Evolutionary conservation across 2,797 vertebrate genomes (phyloP).

Genomic region (Hipposideros larvatus): DNA sequence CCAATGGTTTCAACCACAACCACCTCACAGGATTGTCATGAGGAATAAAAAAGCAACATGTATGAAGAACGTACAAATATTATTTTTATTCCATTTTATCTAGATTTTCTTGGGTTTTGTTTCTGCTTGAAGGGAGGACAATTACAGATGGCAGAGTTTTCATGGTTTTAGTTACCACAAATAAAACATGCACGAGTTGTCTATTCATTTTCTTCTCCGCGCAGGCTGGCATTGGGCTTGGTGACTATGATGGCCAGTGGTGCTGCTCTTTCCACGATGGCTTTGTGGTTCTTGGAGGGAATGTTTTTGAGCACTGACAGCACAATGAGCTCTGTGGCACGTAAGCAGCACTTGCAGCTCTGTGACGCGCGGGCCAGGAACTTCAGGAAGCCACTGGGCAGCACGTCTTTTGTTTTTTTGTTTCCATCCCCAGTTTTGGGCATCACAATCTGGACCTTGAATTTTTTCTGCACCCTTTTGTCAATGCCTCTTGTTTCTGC

Average conservation of each 20-base stretch:
- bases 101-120: neutral
- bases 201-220: neutral
- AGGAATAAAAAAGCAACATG: neutral
- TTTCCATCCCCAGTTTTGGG: neutral
- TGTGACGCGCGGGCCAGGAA: neutral
- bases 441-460: neutral
- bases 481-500: neutral
- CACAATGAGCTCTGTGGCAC: too few relatives aligned
- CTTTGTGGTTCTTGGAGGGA: neutral
- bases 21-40: neutral
- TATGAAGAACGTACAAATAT: neutral
- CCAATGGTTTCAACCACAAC: neutral
- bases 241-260: neutral
- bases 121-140: neutral
- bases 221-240: neutral
- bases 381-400: neutral
- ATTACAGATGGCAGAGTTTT: neutral
- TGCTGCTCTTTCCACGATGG: neutral
- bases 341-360: neutral
- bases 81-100: neutral
- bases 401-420: neutral
- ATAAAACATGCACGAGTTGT: neutral
- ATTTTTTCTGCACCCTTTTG: neutral
- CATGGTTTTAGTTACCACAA: neutral
- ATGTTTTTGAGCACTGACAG: neutral